A percentile compares a stretch with the other conserved stretches of the same genome.
phyloP scores from a whole-genome alignment of 2,113 vertebrate genomes.

The Pica pica region DNA sequence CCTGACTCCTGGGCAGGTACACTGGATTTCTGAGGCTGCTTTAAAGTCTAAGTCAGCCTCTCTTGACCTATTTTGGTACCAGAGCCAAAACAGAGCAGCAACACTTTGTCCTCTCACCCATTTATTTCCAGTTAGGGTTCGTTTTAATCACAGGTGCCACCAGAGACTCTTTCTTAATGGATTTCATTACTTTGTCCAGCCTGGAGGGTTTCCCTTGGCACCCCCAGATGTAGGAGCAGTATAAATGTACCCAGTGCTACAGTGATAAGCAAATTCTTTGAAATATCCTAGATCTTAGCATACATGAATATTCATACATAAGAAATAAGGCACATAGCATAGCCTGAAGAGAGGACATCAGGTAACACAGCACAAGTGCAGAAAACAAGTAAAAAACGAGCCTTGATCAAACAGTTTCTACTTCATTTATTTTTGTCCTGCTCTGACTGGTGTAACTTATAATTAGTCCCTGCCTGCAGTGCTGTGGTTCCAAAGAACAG shows the following conservation, averaged over 20 bases:
- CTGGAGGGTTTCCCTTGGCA: neutral
- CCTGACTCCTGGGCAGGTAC: neutral
- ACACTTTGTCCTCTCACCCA: neutral
- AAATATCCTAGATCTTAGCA: neutral
- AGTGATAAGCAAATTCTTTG: neutral
- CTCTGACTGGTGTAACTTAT: slow-evolving; percentile 88
- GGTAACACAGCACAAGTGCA: slow-evolving; percentile 28
- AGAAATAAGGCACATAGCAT: neutral
- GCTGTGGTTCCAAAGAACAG: slow-evolving; percentile 79
- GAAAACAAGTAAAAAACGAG: slow-evolving; percentile 58
- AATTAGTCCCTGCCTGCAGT: slow-evolving; percentile 91
- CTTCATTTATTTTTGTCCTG: slow-evolving; percentile 78
- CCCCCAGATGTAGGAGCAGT: neutral
- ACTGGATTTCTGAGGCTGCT: neutral
- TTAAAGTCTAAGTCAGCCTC: neutral
- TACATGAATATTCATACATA: neutral
- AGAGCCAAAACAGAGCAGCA: neutral
- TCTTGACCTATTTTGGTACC: neutral
- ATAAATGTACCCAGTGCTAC: neutral
- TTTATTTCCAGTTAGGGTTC: neutral
- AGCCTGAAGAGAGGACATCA: neutral
- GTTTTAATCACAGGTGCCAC: neutral
- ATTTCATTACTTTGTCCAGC: neutral
- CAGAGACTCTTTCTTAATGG: neutral
- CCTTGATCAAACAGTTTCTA: slow-evolving; percentile 81